Percentiles rank a stretch among this genome's conserved stretches.
Conservation (phyloP, 2,113 vertebrate genomes). For the Gasterosteus aculeatus region DNA sequence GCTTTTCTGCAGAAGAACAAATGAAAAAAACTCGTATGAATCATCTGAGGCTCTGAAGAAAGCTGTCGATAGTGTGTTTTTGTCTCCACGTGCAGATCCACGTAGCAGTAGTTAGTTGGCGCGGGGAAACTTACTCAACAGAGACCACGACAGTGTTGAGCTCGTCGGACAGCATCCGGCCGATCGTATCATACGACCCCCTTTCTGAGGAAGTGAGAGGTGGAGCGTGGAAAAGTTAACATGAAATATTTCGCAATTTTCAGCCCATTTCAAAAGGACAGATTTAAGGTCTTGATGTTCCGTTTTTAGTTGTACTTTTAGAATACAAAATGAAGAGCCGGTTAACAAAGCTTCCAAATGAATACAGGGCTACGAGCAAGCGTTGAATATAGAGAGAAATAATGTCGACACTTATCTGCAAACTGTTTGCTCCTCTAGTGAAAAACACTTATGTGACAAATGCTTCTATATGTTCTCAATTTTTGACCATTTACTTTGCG, state of each 20-base stretch:
- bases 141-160: constrained; percentile 90
- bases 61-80: background rate
- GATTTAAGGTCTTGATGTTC: background rate
- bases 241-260: background rate
- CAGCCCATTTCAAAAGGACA: background rate
- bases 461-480: background rate
- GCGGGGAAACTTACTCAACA: constrained; percentile 89
- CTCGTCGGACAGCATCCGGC: constrained; percentile 85
- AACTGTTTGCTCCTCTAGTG: background rate
- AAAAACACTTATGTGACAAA: background rate
- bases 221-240: background rate
- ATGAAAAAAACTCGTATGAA: background rate
- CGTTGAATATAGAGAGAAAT: background rate
- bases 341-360: background rate
- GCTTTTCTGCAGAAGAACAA: background rate
- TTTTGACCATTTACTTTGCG: background rate
- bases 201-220: constrained; percentile 75
- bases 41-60: background rate
- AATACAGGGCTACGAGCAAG: background rate
- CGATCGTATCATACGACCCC: constrained; percentile 84
- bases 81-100: background rate
- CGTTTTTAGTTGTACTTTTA: background rate
- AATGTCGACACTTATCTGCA: background rate
- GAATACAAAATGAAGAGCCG: background rate
- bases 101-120: background rate